phyloP scores from a whole-genome alignment of 2,888 invertebrate species.

The Harpalus rufipes region DNA sequence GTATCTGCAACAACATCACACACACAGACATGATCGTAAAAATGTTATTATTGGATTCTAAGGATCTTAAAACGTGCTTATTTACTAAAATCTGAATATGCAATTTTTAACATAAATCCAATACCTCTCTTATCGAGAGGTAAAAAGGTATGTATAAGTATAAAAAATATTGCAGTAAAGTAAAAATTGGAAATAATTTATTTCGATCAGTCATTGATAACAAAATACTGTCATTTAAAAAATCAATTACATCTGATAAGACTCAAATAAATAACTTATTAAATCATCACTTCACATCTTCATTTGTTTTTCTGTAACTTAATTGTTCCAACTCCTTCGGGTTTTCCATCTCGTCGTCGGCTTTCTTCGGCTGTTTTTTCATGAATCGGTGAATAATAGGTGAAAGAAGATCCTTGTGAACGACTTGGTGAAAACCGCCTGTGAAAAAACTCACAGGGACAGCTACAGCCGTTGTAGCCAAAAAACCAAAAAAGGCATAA shows the following conservation, averaged over 20 bases:
- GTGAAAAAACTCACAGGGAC: constrained; percentile 82
- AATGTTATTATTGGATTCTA: too few species aligned
- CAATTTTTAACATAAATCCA: too few species aligned
- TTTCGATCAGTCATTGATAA: constrained; percentile 33
- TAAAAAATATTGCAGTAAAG: neutral
- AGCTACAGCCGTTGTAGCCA: constrained; percentile 81
- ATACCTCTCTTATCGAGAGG: too few species aligned
- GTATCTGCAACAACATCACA: too few species aligned
- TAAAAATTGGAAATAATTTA: constrained; percentile 32
- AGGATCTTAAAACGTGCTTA: too few species aligned
- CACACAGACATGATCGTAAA: too few species aligned
- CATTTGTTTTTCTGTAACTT: constrained; percentile 48
- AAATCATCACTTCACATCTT: neutral
- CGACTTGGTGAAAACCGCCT: constrained; percentile 79
- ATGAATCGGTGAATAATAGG: constrained; percentile 80
- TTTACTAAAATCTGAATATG: too few species aligned
- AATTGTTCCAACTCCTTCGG: constrained; percentile 67
- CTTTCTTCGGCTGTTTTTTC: constrained; percentile 71
- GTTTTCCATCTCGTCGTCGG: constrained; percentile 38
- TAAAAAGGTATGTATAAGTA: neutral
- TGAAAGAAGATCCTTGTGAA: constrained; percentile 81
- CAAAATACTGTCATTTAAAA: constrained; percentile 32
- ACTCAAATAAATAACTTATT: constrained; percentile 10
- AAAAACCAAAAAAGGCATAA: constrained; percentile 82
- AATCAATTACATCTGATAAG: constrained; percentile 13